A percentile compares a stretch with the other conserved stretches of the same genome.
Evolutionary conservation across 2,797 vertebrate species (phyloP).

Genomic region (Tachyglossus aculeatus): DNA sequence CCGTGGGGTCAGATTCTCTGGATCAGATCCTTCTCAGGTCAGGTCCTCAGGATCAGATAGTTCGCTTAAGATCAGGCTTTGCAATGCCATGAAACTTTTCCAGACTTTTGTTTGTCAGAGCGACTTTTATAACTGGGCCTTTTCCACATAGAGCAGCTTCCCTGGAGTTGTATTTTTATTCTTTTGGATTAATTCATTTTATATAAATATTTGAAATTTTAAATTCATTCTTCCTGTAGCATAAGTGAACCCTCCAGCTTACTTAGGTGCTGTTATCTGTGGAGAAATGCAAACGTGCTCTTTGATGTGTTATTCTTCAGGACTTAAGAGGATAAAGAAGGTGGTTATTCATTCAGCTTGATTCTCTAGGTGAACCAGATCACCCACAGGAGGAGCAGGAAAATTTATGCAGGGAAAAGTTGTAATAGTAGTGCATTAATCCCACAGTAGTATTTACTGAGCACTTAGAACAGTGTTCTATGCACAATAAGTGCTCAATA

Average conservation of each 20-base stretch:
- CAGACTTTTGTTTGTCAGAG: not conserved
- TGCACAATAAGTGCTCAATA: too few relatives aligned
- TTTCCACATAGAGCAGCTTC: not conserved
- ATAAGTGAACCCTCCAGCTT: conserved; percentile 75
- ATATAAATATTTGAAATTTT: conserved; percentile 75
- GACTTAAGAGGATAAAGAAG: conserved; percentile 70
- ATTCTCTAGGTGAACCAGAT: conserved; percentile 18
- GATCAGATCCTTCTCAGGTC: too few relatives aligned
- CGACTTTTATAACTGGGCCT: too few relatives aligned
- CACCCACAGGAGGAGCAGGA: too few relatives aligned
- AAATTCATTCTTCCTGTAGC: conserved; percentile 77
- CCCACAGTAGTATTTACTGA: too few relatives aligned
- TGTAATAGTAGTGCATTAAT: too few relatives aligned
- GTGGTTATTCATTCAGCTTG: conserved; percentile 61
- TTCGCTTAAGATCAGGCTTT: too few relatives aligned
- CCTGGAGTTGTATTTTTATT: conserved; percentile 64
- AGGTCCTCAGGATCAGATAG: too few relatives aligned
- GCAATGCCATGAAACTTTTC: not conserved
- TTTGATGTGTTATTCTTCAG: conserved; percentile 81
- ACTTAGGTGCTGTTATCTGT: conserved; percentile 78
- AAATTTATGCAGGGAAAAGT: too few relatives aligned
- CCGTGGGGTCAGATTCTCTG: too few relatives aligned
- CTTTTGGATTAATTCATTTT: conserved; percentile 66
- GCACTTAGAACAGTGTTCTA: too few relatives aligned
- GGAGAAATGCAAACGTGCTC: conserved; percentile 75